Conservation (phyloP, 1,140 invertebrate species). For the Nautilus pompilius region DNA sequence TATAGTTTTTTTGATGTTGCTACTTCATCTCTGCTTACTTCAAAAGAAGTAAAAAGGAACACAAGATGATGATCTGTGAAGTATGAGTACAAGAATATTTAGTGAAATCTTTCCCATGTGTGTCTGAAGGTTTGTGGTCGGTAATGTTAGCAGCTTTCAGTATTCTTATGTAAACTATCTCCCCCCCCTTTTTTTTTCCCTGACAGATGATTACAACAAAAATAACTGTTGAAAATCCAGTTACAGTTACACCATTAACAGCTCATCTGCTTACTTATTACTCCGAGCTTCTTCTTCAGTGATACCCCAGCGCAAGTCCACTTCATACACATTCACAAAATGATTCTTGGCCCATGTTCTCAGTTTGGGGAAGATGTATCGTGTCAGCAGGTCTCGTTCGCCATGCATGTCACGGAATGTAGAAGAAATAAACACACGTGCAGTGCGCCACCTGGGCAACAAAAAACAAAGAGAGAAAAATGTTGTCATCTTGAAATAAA, state of each 20-base stretch:
- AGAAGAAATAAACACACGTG: constrained; percentile 59
- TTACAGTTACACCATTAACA: background rate
- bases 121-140: no score
- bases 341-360: constrained; percentile 41
- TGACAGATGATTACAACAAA: no score
- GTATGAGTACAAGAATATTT: no score
- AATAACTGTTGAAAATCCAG: no score
- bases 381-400: constrained; percentile 56
- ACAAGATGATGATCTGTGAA: no score
- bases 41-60: no score
- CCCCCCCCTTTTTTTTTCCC: no score
- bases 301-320: constrained; percentile 59
- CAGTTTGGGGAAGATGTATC: constrained; percentile 57
- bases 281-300: constrained; percentile 54
- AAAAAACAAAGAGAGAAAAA: background rate
- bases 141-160: no score
- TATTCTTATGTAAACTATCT: no score
- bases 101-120: no score
- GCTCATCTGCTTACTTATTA: background rate
- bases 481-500: background rate
- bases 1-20: no score
- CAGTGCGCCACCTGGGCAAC: constrained; percentile 51
- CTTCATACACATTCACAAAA: constrained; percentile 55
- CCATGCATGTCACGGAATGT: constrained; percentile 60
- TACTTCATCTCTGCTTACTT: no score